Evolutionary conservation across 2,888 invertebrate genomes (phyloP).

Genomic region (Fragum sueziense): DNA sequence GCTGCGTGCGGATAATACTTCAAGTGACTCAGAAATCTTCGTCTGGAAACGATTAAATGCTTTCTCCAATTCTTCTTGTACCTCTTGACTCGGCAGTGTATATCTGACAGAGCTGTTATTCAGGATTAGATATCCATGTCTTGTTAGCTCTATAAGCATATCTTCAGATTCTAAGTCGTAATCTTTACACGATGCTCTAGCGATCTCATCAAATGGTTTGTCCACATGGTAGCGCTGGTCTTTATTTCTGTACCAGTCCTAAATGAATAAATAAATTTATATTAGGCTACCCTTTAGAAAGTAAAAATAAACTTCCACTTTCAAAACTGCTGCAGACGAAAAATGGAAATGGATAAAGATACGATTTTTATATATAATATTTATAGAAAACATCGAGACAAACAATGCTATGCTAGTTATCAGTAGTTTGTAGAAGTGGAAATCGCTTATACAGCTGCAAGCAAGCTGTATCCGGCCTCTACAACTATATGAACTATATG

Average conservation of each 20-base stretch:
- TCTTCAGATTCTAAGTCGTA: constrained; percentile 6
- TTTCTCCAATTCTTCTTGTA: neutral
- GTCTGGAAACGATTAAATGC: constrained; percentile 6
- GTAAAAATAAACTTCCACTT: too few relatives aligned
- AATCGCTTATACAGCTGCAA: too few relatives aligned
- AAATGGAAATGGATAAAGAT: too few relatives aligned
- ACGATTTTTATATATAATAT: too few relatives aligned
- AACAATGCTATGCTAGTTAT: too few relatives aligned
- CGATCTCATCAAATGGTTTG: constrained; percentile 6
- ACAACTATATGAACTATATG: too few relatives aligned
- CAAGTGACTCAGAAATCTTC: constrained; percentile 11
- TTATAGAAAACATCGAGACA: too few relatives aligned
- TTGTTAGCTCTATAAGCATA: neutral
- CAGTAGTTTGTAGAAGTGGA: too few relatives aligned
- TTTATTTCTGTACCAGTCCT: constrained; percentile 38
- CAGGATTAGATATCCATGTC: neutral
- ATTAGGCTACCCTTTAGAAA: too few relatives aligned
- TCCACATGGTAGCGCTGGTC: neutral
- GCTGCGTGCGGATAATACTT: neutral
- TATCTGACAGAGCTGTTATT: neutral
- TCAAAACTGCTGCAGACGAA: too few relatives aligned
- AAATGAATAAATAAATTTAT: too few relatives aligned
- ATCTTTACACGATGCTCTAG: constrained; percentile 13
- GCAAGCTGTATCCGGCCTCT: too few relatives aligned
- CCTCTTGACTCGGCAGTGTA: constrained; percentile 6